phyloP scores from a whole-genome alignment of 2,797 vertebrate genomes.

The Leuciscus waleckii region DNA sequence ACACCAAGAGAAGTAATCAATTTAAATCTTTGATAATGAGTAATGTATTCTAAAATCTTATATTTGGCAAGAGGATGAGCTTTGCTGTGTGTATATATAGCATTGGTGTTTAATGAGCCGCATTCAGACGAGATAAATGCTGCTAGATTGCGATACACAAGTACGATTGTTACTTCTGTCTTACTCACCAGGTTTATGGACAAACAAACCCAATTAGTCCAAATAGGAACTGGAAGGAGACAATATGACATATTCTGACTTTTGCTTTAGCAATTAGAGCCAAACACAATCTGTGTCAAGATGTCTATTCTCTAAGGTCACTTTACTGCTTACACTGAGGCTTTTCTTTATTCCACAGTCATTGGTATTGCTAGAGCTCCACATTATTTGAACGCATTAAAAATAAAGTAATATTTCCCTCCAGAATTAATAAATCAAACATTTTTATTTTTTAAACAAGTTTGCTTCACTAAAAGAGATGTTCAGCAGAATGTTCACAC shows the following conservation, averaged over 20 bases:
- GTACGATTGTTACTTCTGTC: neutral
- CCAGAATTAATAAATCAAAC: neutral
- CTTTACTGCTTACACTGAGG: conserved; percentile 11
- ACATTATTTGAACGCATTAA: conserved; percentile 1
- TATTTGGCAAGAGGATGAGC: neutral
- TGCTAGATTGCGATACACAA: neutral
- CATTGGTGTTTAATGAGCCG: neutral
- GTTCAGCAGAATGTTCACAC: neutral
- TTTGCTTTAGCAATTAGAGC: neutral
- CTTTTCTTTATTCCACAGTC: neutral
- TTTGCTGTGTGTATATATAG: neutral
- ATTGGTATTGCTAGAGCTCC: neutral
- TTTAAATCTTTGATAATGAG: neutral
- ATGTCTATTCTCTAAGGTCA: neutral
- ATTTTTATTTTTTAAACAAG: neutral
- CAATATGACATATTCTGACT: neutral
- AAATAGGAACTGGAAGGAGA: neutral
- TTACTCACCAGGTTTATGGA: neutral
- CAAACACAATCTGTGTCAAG: conserved; percentile 14
- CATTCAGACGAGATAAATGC: neutral
- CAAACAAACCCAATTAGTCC: conserved; percentile 3
- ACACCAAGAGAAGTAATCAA: neutral
- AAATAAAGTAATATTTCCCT: neutral
- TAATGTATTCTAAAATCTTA: neutral
- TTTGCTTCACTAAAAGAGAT: neutral